These are phyloP conservation scores for Chloropsis hardwickii DNA, from an alignment of 2,113 vertebrate genomes.

Conservation along the genomic window DNA sequence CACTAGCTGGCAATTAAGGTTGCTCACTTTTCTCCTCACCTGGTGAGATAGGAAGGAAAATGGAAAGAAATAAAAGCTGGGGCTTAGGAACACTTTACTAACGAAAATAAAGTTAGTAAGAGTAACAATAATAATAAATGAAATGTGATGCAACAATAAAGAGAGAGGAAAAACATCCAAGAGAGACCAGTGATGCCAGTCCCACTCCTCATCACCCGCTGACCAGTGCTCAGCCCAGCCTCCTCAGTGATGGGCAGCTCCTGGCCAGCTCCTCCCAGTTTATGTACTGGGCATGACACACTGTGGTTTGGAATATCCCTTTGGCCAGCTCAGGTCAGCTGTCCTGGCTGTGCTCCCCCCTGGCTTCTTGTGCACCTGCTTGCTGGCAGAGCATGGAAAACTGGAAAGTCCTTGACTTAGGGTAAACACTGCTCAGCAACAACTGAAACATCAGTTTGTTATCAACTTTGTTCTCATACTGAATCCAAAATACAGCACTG, in stretches of 20 bases:
- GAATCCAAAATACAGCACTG: neutral
- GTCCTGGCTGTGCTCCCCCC: neutral
- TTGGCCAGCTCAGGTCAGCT: neutral
- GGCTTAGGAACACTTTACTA: neutral
- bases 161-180: neutral
- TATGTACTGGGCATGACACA: neutral
- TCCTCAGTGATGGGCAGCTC: neutral
- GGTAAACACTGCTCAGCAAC: neutral
- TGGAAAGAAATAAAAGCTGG: neutral
- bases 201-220: rapidly evolving
- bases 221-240: neutral
- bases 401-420: neutral
- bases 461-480: neutral
- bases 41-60: neutral
- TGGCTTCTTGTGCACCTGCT: neutral
- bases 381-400: neutral
- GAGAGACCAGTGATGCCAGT: neutral
- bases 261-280: neutral
- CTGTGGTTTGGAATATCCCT: neutral
- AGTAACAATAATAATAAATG: neutral
- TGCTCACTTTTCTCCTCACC: neutral
- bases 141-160: neutral
- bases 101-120: neutral
- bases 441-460: neutral
- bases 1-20: neutral